Percentiles rank a stretch among this genome's conserved stretches.
Evolutionary conservation across 2,888 invertebrate species (phyloP).

Genomic region (Trypoxylon attenuatum): DNA sequence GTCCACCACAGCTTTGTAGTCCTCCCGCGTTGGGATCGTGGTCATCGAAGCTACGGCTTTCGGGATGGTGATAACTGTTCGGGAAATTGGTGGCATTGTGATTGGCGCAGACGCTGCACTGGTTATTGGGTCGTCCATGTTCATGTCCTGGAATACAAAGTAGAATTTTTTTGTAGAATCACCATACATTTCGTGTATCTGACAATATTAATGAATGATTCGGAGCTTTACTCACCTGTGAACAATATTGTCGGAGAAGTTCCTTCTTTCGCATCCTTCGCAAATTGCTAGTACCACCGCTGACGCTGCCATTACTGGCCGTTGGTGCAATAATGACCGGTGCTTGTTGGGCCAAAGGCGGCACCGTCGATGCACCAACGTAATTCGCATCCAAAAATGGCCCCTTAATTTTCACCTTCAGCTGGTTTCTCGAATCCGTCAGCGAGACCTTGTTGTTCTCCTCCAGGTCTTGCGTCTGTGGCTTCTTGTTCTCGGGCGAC

Average conservation of each 20-base stretch:
- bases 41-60: slow-evolving; percentile 94
- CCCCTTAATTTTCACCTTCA: slow-evolving; percentile 94
- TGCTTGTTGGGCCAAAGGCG: slow-evolving; percentile 77
- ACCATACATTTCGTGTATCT: too few species aligned
- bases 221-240: slow-evolving; percentile 63
- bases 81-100: slow-evolving; percentile 78
- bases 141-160: slow-evolving; percentile 79
- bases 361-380: slow-evolving; percentile 77
- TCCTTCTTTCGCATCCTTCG: slow-evolving; percentile 94
- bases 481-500: slow-evolving; percentile 35
- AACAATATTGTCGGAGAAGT: slow-evolving; percentile 88
- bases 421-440: slow-evolving; percentile 88
- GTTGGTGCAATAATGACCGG: slow-evolving; percentile 70
- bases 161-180: too few species aligned
- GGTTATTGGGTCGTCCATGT: slow-evolving; percentile 81
- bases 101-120: slow-evolving; percentile 77
- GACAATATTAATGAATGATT: too few species aligned
- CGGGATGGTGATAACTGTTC: slow-evolving; percentile 87
- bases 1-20: slow-evolving; percentile 83
- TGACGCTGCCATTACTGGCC: slow-evolving; percentile 75
- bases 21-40: slow-evolving; percentile 89
- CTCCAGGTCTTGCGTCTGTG: slow-evolving; percentile 70
- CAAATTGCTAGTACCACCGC: slow-evolving; percentile 83
- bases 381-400: slow-evolving; percentile 87
- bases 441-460: slow-evolving; percentile 82